These are phyloP conservation scores for Pteronura brasiliensis DNA, from an alignment of 2,113 vertebrate genomes.

Conservation along the genomic window DNA sequence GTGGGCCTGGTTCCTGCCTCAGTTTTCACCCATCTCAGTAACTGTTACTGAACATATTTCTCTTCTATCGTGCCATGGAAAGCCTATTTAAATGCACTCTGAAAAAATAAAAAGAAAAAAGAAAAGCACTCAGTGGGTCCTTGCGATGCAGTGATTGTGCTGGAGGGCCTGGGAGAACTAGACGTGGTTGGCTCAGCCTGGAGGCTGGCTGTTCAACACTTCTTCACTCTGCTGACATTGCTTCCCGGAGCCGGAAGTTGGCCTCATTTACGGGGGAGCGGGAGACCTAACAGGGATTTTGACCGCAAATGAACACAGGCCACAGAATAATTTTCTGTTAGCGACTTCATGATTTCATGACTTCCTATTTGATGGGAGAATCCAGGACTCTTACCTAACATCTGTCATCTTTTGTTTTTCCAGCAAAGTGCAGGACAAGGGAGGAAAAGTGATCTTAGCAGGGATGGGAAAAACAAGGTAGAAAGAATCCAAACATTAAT, in stretches of 20 bases:
- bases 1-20: not conserved
- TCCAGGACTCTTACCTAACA: not conserved
- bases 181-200: not conserved
- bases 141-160: not conserved
- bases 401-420: not conserved
- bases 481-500: not conserved
- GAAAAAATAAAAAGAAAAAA: not conserved
- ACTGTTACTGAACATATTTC: not conserved
- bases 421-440: not conserved
- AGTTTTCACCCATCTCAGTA: not conserved
- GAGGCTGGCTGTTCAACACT: not conserved
- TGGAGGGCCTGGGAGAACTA: not conserved
- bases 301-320: not conserved
- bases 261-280: not conserved
- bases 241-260: not conserved
- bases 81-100: slow-evolving; percentile 14
- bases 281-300: not conserved
- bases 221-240: not conserved
- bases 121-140: not conserved
- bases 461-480: not conserved
- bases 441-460: not conserved
- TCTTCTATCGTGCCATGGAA: not conserved
- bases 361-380: not conserved
- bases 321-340: not conserved
- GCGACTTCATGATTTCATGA: not conserved